Percentiles rank a stretch among this genome's conserved stretches.
Conservation (phyloP, 2,888 invertebrate genomes). For the Dasypolia templi region DNA sequence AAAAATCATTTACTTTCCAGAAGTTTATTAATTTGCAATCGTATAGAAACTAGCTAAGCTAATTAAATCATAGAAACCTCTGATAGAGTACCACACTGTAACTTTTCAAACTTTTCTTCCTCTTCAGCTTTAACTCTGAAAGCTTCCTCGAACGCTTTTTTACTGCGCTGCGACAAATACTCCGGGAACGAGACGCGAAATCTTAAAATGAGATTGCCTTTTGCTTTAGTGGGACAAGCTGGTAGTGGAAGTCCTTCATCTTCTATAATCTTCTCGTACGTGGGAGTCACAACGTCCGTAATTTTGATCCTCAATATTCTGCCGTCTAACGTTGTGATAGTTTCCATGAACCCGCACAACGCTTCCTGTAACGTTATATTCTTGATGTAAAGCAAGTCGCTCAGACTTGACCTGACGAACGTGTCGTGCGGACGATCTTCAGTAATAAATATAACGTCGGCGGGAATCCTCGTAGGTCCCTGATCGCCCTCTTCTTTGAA, state of each 20-base stretch:
- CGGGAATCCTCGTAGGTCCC: conserved; percentile 93
- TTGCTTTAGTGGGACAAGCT: conserved; percentile 90
- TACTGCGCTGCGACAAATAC: conserved; percentile 85
- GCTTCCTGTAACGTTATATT: conserved; percentile 93
- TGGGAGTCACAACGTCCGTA: conserved; percentile 93
- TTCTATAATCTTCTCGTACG: conserved; percentile 92
- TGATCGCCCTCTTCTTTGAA: conserved; percentile 96
- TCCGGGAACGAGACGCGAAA: conserved; percentile 90
- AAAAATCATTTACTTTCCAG: neutral
- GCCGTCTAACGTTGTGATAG: conserved; percentile 93
- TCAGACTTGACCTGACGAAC: conserved; percentile 91
- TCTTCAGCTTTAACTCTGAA: conserved; percentile 82
- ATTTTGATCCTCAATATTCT: conserved; percentile 92
- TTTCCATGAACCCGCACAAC: conserved; percentile 92
- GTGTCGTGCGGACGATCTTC: conserved; percentile 93
- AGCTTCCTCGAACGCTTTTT: conserved; percentile 83
- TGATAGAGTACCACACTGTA: conserved; percentile 81
- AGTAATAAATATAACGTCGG: conserved; percentile 94
- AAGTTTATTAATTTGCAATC: neutral
- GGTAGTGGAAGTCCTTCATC: conserved; percentile 94
- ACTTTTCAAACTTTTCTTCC: conserved; percentile 79
- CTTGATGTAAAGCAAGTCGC: conserved; percentile 92
- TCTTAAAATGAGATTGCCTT: conserved; percentile 93
- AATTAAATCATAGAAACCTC: conserved; percentile 10
- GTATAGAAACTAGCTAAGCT: neutral